Evolutionary conservation across 2,888 invertebrate genomes (phyloP).

Genomic region (Scaptomyza parva): DNA sequence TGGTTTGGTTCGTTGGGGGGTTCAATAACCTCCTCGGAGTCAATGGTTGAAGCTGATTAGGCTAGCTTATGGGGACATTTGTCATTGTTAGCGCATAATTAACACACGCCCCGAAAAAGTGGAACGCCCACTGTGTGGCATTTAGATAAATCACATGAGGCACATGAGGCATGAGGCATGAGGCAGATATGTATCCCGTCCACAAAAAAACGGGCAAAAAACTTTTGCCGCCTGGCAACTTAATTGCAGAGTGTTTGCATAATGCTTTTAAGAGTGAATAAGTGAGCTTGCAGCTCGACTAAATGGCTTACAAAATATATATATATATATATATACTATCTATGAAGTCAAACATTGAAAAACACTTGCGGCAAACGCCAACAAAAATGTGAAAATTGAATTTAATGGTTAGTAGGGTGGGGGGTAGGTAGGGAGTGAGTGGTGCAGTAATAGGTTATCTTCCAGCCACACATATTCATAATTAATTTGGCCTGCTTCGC

Average conservation of each 20-base stretch:
- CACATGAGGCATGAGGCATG: conserved; percentile 19
- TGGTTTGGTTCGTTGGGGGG: neutral
- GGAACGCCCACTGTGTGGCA: conserved; percentile 47
- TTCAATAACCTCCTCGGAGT: conserved; percentile 31
- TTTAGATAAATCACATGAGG: conserved; percentile 65
- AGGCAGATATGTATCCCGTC: conserved; percentile 1
- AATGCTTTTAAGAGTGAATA: conserved; percentile 68
- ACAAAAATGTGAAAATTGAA: conserved; percentile 67
- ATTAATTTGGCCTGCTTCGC: conserved; percentile 78
- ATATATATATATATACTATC: neutral
- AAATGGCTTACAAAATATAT: conserved; percentile 74
- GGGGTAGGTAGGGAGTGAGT: too few species aligned
- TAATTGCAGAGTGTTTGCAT: conserved; percentile 78
- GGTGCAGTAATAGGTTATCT: conserved; percentile 8
- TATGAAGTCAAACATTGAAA: conserved; percentile 73
- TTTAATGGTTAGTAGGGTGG: conserved; percentile 27
- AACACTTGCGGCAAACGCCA: conserved; percentile 67
- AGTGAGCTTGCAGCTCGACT: conserved; percentile 52
- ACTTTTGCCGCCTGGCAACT: conserved; percentile 55
- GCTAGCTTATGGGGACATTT: conserved; percentile 51
- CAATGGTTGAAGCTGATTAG: conserved; percentile 37
- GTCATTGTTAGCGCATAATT: conserved; percentile 77
- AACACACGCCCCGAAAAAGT: conserved; percentile 49
- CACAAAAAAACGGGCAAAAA: neutral
- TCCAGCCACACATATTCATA: conserved; percentile 72